Base-by-base conservation (phyloP, 2,888 invertebrate species). In the Catocala nupta region DNA sequence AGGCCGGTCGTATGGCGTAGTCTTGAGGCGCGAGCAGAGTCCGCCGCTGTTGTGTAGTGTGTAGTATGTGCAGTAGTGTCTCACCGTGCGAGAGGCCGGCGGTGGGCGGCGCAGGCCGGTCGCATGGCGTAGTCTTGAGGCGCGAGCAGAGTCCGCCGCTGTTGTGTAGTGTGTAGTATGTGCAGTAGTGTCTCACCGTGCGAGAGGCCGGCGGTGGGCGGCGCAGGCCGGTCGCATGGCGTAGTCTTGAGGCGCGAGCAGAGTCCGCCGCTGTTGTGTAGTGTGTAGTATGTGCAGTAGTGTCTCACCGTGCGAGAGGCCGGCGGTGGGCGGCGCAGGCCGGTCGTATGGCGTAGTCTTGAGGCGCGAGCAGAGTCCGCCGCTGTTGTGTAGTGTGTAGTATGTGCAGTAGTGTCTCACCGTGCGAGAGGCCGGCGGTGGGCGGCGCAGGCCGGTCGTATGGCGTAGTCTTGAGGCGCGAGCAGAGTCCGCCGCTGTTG, bases 401-500 rank as follows among this genome's bases (percentile, higher is more conserved):
- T 16, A 16, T 16, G 16, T 16, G 16, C 8, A 13, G 36, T 36
- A 36, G 13, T 9, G 11, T 42, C 55, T 70, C 68, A 98, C 98
- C 98, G 86, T 98, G 98, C 79, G 98, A 98, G 66, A 99, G 96
- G 42, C 99, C 99, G 50, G 98, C 98, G 44, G 99, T 99, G 62
- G 98, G 97, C 66, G 99, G 99, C 77, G 97, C 98, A 57, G 97
- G 97, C 62, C 98, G 95, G 93, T 98, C 98, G 92, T 97, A 97
- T 44, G 99, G 99, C 75, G 98, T 98, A 71, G 97, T 96, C 91
- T 98, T 98, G 65, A 99, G 95, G 72, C 99, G 94, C 72, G 98
- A 98, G 70, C 98, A 98, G 65, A 99, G 92, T 9, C 99, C 99
- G 50, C 98, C 99, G 84, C 98, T 98, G 92, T 99, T 99, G 93